These are phyloP conservation scores for Nebria salina DNA, from an alignment of 2,888 invertebrate genomes.

Conservation along the genomic window DNA sequence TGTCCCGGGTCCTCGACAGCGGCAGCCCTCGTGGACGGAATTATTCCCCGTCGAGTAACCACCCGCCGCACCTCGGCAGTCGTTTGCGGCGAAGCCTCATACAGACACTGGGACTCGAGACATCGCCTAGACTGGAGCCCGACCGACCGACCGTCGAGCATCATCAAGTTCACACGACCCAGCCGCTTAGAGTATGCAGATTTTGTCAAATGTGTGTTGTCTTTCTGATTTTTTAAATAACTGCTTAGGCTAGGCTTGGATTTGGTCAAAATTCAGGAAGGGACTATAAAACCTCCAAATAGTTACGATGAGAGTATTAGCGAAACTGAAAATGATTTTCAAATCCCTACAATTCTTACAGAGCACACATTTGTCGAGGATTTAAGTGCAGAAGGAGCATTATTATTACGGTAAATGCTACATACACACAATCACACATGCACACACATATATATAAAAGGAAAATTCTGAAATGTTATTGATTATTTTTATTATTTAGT, in stretches of 20 bases:
- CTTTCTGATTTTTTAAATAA: background rate
- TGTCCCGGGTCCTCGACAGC: slow-evolving; percentile 52
- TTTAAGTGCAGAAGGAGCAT: background rate
- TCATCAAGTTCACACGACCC: slow-evolving; percentile 60
- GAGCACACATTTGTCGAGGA: background rate
- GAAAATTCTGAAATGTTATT: background rate
- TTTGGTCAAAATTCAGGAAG: slow-evolving; percentile 60
- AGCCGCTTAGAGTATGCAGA: slow-evolving; percentile 58
- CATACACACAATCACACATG: too few relatives aligned
- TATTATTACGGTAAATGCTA: slow-evolving; percentile 18
- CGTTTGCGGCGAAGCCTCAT: slow-evolving; percentile 58
- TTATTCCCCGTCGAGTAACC: slow-evolving; percentile 25
- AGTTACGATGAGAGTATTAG: slow-evolving; percentile 39
- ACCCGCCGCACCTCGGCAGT: slow-evolving; percentile 33
- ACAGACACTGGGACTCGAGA: slow-evolving; percentile 55
- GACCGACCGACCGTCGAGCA: slow-evolving; percentile 59
- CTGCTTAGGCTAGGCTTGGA: slow-evolving; percentile 59
- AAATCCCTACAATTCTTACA: slow-evolving; percentile 19
- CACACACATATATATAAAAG: background rate
- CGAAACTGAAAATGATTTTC: slow-evolving; percentile 29
- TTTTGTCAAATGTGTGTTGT: slow-evolving; percentile 1
- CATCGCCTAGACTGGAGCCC: slow-evolving; percentile 56
- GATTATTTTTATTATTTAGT: slow-evolving; percentile 49
- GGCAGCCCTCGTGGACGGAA: slow-evolving; percentile 13
- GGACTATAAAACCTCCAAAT: slow-evolving; percentile 50